Conservation (phyloP, 2,113 vertebrate genomes). For the Beaufortia kweichowensis region DNA sequence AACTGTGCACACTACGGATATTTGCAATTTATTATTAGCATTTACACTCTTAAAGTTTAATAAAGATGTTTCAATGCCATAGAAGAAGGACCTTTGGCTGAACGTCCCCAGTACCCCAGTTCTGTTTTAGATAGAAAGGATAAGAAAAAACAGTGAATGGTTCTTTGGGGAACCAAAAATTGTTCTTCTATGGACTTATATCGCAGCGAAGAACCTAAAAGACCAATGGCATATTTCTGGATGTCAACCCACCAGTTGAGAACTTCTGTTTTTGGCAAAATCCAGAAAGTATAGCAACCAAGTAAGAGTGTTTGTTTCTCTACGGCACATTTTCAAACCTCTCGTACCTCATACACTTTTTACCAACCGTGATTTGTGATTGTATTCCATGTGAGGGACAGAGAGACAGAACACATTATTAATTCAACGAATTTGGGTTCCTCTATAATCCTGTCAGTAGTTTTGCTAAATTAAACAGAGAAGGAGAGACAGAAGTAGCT, state of each 20-base stretch:
- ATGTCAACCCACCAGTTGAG: too few species aligned
- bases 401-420: constrained; percentile 22
- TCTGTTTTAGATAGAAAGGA: too few species aligned
- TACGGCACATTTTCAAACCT: background rate
- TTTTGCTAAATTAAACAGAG: constrained; percentile 24
- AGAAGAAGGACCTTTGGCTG: too few species aligned
- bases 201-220: too few species aligned
- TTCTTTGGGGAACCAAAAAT: too few species aligned
- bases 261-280: too few species aligned
- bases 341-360: constrained; percentile 6
- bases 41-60: too few species aligned
- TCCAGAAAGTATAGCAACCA: background rate
- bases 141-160: too few species aligned
- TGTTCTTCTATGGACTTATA: too few species aligned
- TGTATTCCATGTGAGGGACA: background rate
- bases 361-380: constrained; percentile 23
- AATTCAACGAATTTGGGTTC: constrained; percentile 22
- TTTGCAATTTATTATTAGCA: background rate
- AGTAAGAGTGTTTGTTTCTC: constrained; percentile 12
- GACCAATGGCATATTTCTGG: too few species aligned
- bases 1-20: background rate
- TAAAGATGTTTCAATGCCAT: too few species aligned
- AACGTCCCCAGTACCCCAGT: too few species aligned
- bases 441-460: constrained; percentile 32
- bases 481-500: constrained; percentile 62